phyloP scores from a whole-genome alignment of 2,888 invertebrate species.

The Poecilobothrus nobilitatus region DNA sequence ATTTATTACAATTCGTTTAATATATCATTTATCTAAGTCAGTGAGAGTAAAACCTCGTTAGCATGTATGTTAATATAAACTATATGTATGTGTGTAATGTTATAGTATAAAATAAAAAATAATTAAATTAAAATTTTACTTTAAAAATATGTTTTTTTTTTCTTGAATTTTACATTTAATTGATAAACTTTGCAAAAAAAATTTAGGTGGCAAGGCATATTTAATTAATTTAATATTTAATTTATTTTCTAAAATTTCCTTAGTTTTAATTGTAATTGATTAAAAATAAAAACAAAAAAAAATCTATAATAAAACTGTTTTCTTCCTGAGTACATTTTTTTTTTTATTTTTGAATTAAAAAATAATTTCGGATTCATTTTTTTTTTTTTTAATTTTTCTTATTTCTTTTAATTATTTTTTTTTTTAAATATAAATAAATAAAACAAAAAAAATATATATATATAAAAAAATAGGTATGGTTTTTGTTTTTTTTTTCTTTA shows the following conservation, averaged over 20 bases:
- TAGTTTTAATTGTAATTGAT: not conserved
- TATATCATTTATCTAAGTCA: too few relatives aligned
- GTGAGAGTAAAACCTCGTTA: too few relatives aligned
- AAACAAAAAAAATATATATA: not conserved
- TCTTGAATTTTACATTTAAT: too few relatives aligned
- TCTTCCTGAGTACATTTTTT: not conserved
- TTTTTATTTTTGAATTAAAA: not conserved
- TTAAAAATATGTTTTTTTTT: too few relatives aligned
- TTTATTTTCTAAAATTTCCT: conserved; percentile 1
- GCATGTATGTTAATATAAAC: too few relatives aligned
- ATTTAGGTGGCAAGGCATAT: conserved; percentile 5
- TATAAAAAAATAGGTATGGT: not conserved
- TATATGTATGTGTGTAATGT: too few relatives aligned
- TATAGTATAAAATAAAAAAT: too few relatives aligned
- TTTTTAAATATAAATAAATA: conserved; percentile 4
- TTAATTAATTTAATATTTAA: not conserved
- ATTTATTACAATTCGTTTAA: too few relatives aligned
- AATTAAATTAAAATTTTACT: too few relatives aligned
- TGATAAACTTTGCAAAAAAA: not conserved
- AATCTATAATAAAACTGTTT: not conserved
- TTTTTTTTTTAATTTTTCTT: not conserved
- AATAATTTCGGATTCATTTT: not conserved
- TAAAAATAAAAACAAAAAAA: not conserved
- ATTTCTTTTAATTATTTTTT: not conserved
- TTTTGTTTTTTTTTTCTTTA: not conserved